phyloP scores from a whole-genome alignment of 2,113 vertebrate species.

The Hipposideros armiger region DNA sequence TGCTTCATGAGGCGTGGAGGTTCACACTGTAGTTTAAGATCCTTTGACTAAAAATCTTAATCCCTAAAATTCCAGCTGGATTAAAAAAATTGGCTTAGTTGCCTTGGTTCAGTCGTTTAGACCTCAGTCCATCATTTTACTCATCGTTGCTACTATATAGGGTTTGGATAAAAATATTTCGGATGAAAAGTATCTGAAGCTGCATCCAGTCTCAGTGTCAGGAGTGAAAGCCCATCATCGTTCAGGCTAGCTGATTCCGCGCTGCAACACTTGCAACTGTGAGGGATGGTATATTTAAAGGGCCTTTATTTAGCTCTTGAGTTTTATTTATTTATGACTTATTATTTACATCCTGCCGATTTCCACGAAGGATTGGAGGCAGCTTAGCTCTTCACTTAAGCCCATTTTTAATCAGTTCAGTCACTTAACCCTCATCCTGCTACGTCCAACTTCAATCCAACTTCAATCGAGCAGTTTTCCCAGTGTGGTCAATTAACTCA shows the following conservation, averaged over 20 bases:
- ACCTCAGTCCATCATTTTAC: neutral
- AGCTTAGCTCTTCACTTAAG: slow-evolving; percentile 49
- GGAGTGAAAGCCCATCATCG: neutral
- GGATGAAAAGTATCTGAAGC: neutral
- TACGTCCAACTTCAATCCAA: slow-evolving; percentile 44
- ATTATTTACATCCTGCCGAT: slow-evolving; percentile 73
- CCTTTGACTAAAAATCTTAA: slow-evolving; percentile 11
- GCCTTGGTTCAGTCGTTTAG: neutral
- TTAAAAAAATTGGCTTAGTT: slow-evolving; percentile 5
- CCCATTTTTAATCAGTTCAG: slow-evolving; percentile 52
- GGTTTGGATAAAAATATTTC: neutral
- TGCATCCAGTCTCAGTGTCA: neutral
- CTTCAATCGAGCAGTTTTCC: slow-evolving; percentile 71
- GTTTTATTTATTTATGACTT: slow-evolving; percentile 78
- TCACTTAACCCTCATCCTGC: slow-evolving; percentile 56
- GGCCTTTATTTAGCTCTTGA: slow-evolving; percentile 63
- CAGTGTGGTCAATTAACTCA: slow-evolving; percentile 72
- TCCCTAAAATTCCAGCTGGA: slow-evolving; percentile 47
- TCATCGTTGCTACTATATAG: neutral
- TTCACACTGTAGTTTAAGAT: neutral
- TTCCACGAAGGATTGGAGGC: slow-evolving; percentile 63
- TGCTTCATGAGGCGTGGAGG: neutral
- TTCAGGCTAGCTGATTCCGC: neutral
- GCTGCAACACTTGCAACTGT: slow-evolving; percentile 26
- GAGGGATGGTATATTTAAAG: slow-evolving; percentile 62